These are phyloP conservation scores for Myioborus miniatus DNA, from an alignment of 2,797 vertebrate species.

Conservation along the genomic window DNA sequence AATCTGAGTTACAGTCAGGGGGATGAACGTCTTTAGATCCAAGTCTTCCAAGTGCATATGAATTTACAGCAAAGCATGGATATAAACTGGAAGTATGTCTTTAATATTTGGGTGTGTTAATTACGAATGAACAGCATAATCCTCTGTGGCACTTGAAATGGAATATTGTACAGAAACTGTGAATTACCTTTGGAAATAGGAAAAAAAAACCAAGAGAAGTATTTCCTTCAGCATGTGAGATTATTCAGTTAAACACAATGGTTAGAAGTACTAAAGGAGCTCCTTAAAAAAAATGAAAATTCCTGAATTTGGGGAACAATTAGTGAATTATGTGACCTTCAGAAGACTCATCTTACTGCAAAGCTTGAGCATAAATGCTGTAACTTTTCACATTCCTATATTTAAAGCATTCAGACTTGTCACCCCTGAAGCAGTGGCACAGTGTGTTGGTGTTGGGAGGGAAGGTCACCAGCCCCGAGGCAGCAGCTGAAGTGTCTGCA, in stretches of 20 bases:
- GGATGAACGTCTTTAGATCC: neutral
- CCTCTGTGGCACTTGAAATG: neutral
- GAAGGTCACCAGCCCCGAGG: neutral
- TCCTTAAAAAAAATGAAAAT: neutral
- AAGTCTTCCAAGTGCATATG: neutral
- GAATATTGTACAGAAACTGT: neutral
- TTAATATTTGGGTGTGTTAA: neutral
- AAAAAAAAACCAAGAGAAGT: rapidly evolving
- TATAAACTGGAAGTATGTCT: neutral
- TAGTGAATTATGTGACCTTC: neutral
- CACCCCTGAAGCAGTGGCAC: neutral
- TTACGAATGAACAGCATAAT: neutral
- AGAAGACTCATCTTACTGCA: neutral
- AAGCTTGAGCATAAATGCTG: neutral
- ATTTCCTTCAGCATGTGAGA: neutral
- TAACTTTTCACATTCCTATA: neutral
- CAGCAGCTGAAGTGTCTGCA: neutral
- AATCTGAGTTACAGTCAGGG: neutral
- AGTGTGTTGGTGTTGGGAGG: neutral
- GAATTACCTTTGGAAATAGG: neutral
- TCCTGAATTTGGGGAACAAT: neutral
- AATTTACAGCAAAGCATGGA: neutral
- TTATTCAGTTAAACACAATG: neutral
- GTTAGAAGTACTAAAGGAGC: neutral
- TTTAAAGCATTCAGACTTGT: neutral